Evolutionary conservation across 2,888 invertebrate species (phyloP).

Genomic region (Ceraclea dissimilis): DNA sequence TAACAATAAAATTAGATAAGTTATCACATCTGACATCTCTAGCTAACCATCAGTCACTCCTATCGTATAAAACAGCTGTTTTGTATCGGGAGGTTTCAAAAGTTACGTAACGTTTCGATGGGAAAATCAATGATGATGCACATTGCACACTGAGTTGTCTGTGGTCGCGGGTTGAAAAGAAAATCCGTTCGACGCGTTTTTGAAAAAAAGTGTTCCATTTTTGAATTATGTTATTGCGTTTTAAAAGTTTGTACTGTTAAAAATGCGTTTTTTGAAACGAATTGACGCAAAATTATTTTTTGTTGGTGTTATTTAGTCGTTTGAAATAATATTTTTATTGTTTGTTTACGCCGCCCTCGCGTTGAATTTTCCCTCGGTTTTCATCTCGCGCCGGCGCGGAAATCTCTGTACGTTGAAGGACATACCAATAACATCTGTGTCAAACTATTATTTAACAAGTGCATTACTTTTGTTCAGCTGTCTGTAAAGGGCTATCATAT

Average conservation of each 20-base stretch:
- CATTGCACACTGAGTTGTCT: conserved; percentile 5
- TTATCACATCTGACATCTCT: no score
- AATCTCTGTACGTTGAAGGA: conserved; percentile 20
- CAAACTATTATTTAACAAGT: conserved; percentile 20
- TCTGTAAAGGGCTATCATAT: conserved; percentile 25
- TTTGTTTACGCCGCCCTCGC: not conserved
- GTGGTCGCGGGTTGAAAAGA: conserved; percentile 10
- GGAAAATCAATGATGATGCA: no score
- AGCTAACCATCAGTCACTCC: no score
- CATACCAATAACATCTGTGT: not conserved
- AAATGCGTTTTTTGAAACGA: no score
- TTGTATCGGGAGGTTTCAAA: no score
- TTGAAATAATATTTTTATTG: not conserved
- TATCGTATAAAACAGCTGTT: no score
- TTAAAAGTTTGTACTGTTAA: not conserved
- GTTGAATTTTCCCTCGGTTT: conserved; percentile 8
- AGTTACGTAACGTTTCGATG: no score
- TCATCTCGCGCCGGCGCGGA: conserved; percentile 11
- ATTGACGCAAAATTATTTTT: no score
- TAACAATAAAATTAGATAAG: no score
- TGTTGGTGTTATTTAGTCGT: not conserved
- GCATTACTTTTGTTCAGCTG: conserved; percentile 2
- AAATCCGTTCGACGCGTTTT: not conserved
- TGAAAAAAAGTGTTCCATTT: not conserved
- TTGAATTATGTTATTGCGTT: not conserved